A percentile compares a stretch with the other conserved stretches of the same genome.
Evolutionary conservation across 2,888 invertebrate genomes (phyloP).

Genomic region (Chouioia cunea): DNA sequence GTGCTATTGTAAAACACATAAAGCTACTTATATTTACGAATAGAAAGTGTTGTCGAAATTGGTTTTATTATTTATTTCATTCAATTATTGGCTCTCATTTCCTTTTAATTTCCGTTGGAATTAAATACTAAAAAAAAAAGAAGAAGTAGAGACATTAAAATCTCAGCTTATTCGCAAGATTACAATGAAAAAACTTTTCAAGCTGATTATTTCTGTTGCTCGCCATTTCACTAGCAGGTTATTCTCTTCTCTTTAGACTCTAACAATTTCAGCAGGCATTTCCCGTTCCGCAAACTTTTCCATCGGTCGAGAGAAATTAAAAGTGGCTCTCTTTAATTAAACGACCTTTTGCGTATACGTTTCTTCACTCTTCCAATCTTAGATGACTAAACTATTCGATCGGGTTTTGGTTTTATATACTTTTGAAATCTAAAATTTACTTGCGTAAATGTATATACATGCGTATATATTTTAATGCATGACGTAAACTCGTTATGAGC

Average conservation of each 20-base stretch:
- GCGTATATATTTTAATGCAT: too few species aligned
- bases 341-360: background rate
- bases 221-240: background rate
- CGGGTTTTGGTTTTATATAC: conserved; percentile 17
- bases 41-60: too few species aligned
- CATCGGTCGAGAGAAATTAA: conserved; percentile 15
- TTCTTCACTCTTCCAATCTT: background rate
- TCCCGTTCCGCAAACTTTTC: conserved; percentile 24
- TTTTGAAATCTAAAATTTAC: background rate
- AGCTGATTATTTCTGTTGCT: conserved; percentile 20
- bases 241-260: conserved; percentile 11
- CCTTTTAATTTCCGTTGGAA: too few species aligned
- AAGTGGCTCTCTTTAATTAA: conserved; percentile 28
- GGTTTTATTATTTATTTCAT: too few species aligned
- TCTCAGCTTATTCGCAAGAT: background rate
- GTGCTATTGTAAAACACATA: too few species aligned
- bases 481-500: too few species aligned
- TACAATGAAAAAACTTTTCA: conserved; percentile 23
- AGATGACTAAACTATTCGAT: conserved; percentile 27
- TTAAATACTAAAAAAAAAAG: too few species aligned
- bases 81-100: too few species aligned
- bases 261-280: conserved; percentile 24
- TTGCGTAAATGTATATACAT: too few species aligned
- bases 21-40: too few species aligned
- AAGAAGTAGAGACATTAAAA: conserved; percentile 5